phyloP scores from a whole-genome alignment of 2,797 vertebrate species.

The Euthynnus affinis region DNA sequence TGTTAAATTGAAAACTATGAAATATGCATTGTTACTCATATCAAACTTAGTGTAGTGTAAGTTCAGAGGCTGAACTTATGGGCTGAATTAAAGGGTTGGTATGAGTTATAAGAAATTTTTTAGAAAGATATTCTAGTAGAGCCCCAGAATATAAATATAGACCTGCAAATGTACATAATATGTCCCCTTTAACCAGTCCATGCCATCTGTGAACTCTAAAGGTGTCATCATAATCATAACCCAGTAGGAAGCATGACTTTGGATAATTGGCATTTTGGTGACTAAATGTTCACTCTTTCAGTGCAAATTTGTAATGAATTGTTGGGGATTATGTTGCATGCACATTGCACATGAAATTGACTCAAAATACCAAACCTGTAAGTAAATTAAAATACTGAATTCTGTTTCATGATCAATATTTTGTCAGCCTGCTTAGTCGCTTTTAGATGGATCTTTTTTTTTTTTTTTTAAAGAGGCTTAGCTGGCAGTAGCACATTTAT shows the following conservation, averaged over 20 bases:
- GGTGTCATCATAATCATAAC: fast-evolving
- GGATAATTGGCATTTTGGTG: not conserved
- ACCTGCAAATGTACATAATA: too few species aligned
- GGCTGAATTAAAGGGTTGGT: too few species aligned
- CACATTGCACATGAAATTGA: not conserved
- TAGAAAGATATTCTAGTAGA: too few species aligned
- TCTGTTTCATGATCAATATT: constrained; percentile 16
- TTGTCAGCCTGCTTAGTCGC: not conserved
- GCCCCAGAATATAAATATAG: too few species aligned
- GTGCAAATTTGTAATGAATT: too few species aligned
- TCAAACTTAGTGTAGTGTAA: too few species aligned
- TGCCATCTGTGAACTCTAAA: not conserved
- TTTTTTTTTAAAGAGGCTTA: constrained; percentile 7
- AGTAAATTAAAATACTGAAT: not conserved
- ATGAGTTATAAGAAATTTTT: too few species aligned
- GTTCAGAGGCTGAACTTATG: too few species aligned
- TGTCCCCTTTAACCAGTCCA: not conserved
- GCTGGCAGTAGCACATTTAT: constrained; percentile 17
- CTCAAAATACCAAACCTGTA: not conserved
- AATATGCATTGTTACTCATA: too few species aligned
- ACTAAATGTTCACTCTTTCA: too few species aligned
- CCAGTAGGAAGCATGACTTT: not conserved
- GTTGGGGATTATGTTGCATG: not conserved
- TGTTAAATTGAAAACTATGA: too few species aligned
- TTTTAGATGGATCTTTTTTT: constrained; percentile 19